phyloP scores from a whole-genome alignment of 1,140 invertebrate genomes.

The Cyclargus thomasi region DNA sequence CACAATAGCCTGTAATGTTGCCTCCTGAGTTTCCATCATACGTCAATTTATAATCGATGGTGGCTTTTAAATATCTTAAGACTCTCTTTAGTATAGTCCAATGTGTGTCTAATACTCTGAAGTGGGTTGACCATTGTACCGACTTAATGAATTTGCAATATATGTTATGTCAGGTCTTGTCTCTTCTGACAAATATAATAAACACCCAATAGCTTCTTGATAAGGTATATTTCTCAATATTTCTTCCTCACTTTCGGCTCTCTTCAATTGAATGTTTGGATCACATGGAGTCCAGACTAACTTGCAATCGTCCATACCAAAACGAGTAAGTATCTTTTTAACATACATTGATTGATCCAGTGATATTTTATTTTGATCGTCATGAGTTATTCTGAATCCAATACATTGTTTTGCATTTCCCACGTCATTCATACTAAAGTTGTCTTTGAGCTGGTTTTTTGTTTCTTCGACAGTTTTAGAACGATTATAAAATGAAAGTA shows the following conservation, averaged over 20 bases:
- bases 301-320: too few relatives aligned
- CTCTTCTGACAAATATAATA: slow-evolving; percentile 33
- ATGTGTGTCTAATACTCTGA: slow-evolving; percentile 13
- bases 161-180: slow-evolving; percentile 23
- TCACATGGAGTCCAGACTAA: slow-evolving; percentile 43
- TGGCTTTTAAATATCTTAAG: slow-evolving; percentile 9
- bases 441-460: slow-evolving; percentile 27
- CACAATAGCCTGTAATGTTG: slow-evolving; percentile 16
- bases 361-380: slow-evolving; percentile 37
- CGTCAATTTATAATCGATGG: slow-evolving; percentile 11
- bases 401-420: slow-evolving; percentile 37
- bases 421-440: slow-evolving; percentile 36
- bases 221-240: slow-evolving; percentile 10
- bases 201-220: slow-evolving; percentile 43
- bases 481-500: slow-evolving; percentile 36
- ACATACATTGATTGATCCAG: too few relatives aligned
- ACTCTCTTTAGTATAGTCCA: slow-evolving; percentile 15
- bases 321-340: too few relatives aligned
- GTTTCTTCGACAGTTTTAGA: slow-evolving; percentile 25
- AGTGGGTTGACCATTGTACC: slow-evolving; percentile 16
- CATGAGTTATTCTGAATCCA: slow-evolving; percentile 47
- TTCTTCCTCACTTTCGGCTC: slow-evolving; percentile 23
- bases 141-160: slow-evolving; percentile 14
- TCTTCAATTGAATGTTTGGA: slow-evolving; percentile 32
- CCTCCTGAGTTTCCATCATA: slow-evolving; percentile 13